Conservation (phyloP, 2,888 invertebrate species). For the Macaria liturata region DNA sequence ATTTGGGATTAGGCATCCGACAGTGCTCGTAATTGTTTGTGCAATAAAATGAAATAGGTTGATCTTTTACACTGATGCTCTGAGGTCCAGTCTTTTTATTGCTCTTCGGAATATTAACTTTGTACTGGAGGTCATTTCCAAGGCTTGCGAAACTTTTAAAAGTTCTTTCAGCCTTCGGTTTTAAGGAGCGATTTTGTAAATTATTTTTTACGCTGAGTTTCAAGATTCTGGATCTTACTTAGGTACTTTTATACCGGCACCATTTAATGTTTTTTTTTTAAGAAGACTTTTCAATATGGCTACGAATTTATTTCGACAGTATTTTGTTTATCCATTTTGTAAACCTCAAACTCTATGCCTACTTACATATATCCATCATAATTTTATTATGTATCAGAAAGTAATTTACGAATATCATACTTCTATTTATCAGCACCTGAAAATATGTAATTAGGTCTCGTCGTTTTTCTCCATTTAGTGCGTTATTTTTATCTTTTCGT, state of each 20-base stretch:
- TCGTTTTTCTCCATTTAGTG: slow-evolving; percentile 18
- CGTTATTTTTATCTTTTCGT: slow-evolving; percentile 16
- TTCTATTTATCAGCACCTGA: neutral
- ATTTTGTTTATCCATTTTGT: too few species aligned
- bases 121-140: neutral
- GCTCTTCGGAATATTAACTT: slow-evolving; percentile 1
- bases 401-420: too few species aligned
- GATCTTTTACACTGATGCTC: slow-evolving; percentile 6
- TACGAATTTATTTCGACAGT: too few species aligned
- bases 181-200: too few species aligned
- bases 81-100: slow-evolving; percentile 8
- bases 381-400: too few species aligned
- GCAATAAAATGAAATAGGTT: slow-evolving; percentile 10
- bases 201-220: too few species aligned
- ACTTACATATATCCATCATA: too few species aligned
- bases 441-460: slow-evolving; percentile 2
- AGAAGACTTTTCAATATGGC: too few species aligned
- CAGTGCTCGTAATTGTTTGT: slow-evolving; percentile 15
- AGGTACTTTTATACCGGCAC: too few species aligned
- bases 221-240: too few species aligned
- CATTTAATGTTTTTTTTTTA: too few species aligned
- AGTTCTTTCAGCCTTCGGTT: neutral
- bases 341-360: too few species aligned
- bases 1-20: slow-evolving; percentile 17
- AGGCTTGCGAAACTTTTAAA: slow-evolving; percentile 3